Conservation (phyloP, 1,140 invertebrate species). For the Anastrepha obliqua region DNA sequence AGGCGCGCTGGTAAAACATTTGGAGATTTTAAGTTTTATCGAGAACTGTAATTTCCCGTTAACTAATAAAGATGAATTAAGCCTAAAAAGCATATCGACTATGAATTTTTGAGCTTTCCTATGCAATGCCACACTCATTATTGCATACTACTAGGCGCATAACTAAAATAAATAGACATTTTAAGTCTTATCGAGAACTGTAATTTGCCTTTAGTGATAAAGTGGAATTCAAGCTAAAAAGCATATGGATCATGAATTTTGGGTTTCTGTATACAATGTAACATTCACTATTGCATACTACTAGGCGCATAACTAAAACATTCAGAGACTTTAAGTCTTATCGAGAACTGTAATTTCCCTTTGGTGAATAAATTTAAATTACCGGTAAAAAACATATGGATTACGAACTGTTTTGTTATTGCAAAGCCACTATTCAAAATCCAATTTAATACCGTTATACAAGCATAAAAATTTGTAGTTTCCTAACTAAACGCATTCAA, state of each 20-base stretch:
- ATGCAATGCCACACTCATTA: no score
- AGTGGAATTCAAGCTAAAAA: no score
- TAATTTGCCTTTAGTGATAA: no score
- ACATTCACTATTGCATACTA: background rate
- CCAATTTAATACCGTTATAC: slow-evolving; percentile 19
- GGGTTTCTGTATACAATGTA: no score
- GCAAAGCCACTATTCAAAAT: background rate
- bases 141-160: background rate
- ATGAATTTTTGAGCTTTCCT: no score
- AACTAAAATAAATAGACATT: background rate
- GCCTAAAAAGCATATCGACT: no score
- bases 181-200: no score
- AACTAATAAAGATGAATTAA: no score
- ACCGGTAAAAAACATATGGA: background rate
- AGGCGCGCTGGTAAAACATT: no score
- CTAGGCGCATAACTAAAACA: background rate
- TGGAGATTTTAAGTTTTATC: no score
- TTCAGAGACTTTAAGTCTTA: background rate
- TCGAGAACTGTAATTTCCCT: background rate
- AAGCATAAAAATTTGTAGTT: background rate
- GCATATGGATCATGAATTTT: no score
- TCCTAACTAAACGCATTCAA: slow-evolving; percentile 41
- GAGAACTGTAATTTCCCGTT: no score
- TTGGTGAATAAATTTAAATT: background rate
- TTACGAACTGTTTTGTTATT: background rate